A percentile compares a stretch with the other conserved stretches of the same genome.
Evolutionary conservation across 2,113 vertebrate genomes (phyloP).

Genomic region (Hemiprocne comata): DNA sequence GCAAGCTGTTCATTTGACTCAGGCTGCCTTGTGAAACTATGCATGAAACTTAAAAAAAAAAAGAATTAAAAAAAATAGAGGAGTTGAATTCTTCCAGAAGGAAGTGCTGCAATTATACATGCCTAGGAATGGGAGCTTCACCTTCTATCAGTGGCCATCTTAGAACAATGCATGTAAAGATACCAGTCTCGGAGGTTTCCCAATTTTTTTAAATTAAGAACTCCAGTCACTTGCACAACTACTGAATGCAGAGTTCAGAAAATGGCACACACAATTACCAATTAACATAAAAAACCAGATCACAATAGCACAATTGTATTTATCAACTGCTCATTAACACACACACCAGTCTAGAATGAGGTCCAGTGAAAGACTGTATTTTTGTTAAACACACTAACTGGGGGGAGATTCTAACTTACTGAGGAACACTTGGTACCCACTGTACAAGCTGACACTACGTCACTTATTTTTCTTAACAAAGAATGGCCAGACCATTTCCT

Average conservation of each 20-base stretch:
- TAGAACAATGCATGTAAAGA: neutral
- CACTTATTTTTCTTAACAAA: neutral
- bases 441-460: neutral
- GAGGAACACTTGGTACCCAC: neutral
- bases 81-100: neutral
- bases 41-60: neutral
- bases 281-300: neutral
- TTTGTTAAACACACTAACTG: neutral
- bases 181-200: neutral
- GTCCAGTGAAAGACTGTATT: neutral
- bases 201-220: neutral
- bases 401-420: neutral
- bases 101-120: neutral
- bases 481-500: neutral
- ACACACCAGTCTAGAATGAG: neutral
- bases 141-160: neutral
- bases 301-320: neutral
- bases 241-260: neutral
- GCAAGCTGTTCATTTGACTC: slow-evolving; percentile 45
- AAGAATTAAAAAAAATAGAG: neutral
- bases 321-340: neutral
- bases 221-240: neutral
- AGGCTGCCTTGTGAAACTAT: neutral
- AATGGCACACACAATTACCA: neutral
- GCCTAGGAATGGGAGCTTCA: neutral